Conservation (phyloP, 2,113 vertebrate genomes). For the Oreotragus oreotragus region DNA sequence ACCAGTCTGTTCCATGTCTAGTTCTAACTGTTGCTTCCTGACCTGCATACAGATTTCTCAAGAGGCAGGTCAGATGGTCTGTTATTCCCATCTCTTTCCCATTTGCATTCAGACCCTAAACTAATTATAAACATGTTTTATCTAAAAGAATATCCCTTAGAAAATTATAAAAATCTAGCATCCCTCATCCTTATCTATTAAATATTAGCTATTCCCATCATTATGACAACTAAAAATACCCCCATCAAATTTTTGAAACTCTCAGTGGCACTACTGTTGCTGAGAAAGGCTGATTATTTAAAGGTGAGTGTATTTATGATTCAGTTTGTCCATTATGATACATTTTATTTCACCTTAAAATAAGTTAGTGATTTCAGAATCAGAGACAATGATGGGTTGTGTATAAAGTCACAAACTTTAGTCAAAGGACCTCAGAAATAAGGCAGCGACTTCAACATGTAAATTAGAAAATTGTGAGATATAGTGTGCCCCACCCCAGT, state of each 20-base stretch:
- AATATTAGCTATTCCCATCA: not conserved
- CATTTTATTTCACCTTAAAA: not conserved
- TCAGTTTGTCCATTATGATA: not conserved
- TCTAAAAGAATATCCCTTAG: not conserved
- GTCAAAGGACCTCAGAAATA: not conserved
- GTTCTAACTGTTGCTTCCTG: not conserved
- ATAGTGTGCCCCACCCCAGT: too few species aligned
- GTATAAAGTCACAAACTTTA: not conserved
- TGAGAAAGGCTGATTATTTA: not conserved
- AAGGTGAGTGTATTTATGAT: not conserved
- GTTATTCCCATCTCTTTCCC: not conserved
- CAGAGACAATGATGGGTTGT: not conserved
- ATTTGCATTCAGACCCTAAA: not conserved
- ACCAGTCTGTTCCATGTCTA: not conserved
- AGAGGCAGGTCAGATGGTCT: not conserved
- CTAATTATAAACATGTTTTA: not conserved
- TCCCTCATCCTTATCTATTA: not conserved
- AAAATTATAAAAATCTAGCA: not conserved
- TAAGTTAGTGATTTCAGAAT: not conserved
- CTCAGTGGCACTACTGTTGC: not conserved
- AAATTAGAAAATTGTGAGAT: not conserved
- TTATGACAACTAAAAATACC: not conserved
- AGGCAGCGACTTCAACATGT: not conserved
- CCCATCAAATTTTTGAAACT: not conserved
- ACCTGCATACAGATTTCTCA: not conserved